Base-by-base conservation (phyloP, 2,797 vertebrate species). In the Pogonophryne albipinna region DNA sequence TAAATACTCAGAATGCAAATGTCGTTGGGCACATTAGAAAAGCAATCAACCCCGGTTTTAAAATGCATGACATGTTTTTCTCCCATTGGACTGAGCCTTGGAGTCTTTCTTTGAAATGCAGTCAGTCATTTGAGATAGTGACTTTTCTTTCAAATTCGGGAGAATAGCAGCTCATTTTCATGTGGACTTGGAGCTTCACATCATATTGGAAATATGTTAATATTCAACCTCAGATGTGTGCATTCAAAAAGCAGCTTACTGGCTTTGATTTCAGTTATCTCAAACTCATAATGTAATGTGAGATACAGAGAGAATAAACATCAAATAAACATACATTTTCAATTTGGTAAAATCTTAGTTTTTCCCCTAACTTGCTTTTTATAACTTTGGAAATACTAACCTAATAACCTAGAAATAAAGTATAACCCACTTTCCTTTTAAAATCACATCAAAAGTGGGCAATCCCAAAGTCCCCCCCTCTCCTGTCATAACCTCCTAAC, bases 1-100 rank as follows among this genome's bases (percentile, higher is more conserved):
- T 89, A 86, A 92, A 91, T 86, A 85, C 83, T 71, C 61, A 10
- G 78, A 86, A 86, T 90, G 78, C 79, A 84, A 83, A 91, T 92
- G 88, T 81, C 67, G 80, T 59, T 55, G 63, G 72, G 59, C 59
- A 80, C 68, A 85, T 82, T 83, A 81, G 73, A 71, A 83, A 91
- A 87, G 84, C 84, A 84, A 86, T 79, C 80, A 76, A 55, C 34
- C 61, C 59, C 1, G 3, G 58, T 83, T 90, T 89, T 66, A 85
- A 89, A 87, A 90, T 87, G 87, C 86, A 77, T 51, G 66, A 64
- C 66, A 45, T 71, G 68, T 71, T 73, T 45, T 57, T 52, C 14
- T 51, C 62, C 59, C 63, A 60, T 27, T 45, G 71, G 67, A 70
- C 41, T 5, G 59, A 71, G 66, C 19, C 27, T 19, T 9, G 3